Base-by-base conservation (phyloP, 2,888 invertebrate genomes). In the Drepana falcataria region DNA sequence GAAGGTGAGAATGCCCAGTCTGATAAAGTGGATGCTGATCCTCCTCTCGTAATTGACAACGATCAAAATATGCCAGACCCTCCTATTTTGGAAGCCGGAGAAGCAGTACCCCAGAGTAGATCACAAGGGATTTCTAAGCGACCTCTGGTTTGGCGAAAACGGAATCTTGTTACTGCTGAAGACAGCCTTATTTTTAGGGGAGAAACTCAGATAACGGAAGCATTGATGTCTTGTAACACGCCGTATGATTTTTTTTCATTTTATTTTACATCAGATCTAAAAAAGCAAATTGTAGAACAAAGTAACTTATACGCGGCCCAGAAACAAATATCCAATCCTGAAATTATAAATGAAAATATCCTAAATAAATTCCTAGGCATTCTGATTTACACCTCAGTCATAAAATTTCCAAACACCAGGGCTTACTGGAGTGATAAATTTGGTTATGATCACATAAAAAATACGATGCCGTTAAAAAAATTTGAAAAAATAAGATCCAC, bases 91-190 rank as follows among this genome's bases (percentile, higher is more conserved):
- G 66, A 66, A 68, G 59, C 61, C 60, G 64, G 52, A 64, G 64
- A 66, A 66, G 63, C 64, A 64, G 64, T 49, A 64, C 63, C 65
- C 59, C 64, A 63, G 61, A 67, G 62, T 65, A 62, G 59, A 65
- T 71, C 66, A 63, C 65, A 66, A 67, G n/a, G 63, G 61, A 68
- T 60, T 65, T 66, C 67, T 66, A 69, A 60, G 52, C 65, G 66
- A 69, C 67, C 68, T 66, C 61, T 70, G 65, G 61, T 72, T 68
- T 71, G 68, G 71, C 69, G 68, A 66, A 71, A 71, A 67, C 59
- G 65, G 59, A 66, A 69, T 58, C 69, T 69, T 61, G 57, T 69
- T 66, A 70, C 67, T 67, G 63, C 58, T 63, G 66, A 65, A 68
- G 64, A 69, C 58, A 63, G 61, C 61, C 65, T 67, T 60, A 64